Percentiles rank a stretch among this genome's conserved stretches.
These are phyloP conservation scores for Scatophagus argus DNA, from an alignment of 2,113 vertebrate genomes.

Conservation along the genomic window DNA sequence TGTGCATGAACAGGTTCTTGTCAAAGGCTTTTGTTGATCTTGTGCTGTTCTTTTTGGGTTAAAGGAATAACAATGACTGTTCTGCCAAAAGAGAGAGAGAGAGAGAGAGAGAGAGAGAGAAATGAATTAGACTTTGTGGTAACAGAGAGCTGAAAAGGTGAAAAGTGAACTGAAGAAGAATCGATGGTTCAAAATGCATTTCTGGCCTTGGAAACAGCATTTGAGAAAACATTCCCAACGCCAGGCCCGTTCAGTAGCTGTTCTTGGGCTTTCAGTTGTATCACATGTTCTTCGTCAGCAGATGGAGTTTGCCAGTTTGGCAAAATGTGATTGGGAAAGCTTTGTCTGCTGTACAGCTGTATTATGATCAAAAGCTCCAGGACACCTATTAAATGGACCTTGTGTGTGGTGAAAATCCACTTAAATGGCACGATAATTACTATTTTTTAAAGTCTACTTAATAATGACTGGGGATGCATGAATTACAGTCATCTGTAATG, in stretches of 20 bases:
- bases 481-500: not conserved
- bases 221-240: conserved; percentile 4
- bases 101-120: too few relatives aligned
- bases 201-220: not conserved
- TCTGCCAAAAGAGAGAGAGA: conserved; percentile 38
- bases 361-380: not conserved
- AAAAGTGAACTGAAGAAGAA: not conserved
- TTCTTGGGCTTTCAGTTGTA: not conserved
- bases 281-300: not conserved
- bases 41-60: conserved; percentile 9
- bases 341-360: not conserved
- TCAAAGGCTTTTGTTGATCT: not conserved
- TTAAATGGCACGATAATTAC: not conserved
- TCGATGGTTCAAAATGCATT: not conserved
- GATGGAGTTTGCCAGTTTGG: too few relatives aligned
- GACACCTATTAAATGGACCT: not conserved
- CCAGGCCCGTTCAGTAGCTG: not conserved
- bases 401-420: not conserved
- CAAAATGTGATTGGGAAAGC: not conserved
- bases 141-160: not conserved
- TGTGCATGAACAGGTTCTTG: conserved; percentile 1
- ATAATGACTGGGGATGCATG: not conserved
- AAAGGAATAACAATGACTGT: not conserved
- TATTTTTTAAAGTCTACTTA: not conserved
- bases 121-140: not conserved